Evolutionary conservation across 2,888 invertebrate species (phyloP), one percentile per base, ranked within the genome.

Genomic region (Synergus gifuensis): DNA sequence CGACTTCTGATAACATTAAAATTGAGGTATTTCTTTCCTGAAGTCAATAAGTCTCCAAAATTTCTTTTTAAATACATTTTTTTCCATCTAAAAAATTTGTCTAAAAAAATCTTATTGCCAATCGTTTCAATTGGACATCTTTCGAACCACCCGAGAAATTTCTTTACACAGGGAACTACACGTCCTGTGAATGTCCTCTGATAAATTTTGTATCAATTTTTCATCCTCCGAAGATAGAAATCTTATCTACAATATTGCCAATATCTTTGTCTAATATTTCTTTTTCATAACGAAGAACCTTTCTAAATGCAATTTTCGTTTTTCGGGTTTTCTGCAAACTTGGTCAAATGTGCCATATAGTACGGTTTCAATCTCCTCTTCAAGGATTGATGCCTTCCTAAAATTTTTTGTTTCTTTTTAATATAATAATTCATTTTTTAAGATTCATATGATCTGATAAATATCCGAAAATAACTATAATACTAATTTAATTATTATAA

Each of bases 211-310:
- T 8, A 9, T 54, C 54, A 54, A 8, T n/a, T 54, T 54, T 54
- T 3, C 54, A 54, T 54, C 54, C n/a, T 54, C 54, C n/a, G 3
- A n/a, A n/a, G n/a, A 16, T 46, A 22, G 18, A 18, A 67, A 14
- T 22, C 84, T 76, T 85, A 87, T 81, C 83, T 86, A 36, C 67
- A 63, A 44, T 49, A 60, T 9, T 60, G 60, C 60, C 22, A 69
- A 66, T 78, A 80, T 44, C 42, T 8, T 63, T 69, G 22, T 62
- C 54, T 49, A 64, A 62, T 42, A 69, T 77, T 79, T 66, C 67
- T 76, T 67, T 69, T 46, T 76, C 63, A 73, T 64, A 42, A 67
- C 54, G 64, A 66, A 28, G 28, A 79, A 63, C 28, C 49, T 69
- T 22, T 69, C 69, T 28, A 49, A 69, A 28, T 69, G 28, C 28